Conservation (phyloP, 2,797 vertebrate genomes). For the Podarcis lilfordi region DNA sequence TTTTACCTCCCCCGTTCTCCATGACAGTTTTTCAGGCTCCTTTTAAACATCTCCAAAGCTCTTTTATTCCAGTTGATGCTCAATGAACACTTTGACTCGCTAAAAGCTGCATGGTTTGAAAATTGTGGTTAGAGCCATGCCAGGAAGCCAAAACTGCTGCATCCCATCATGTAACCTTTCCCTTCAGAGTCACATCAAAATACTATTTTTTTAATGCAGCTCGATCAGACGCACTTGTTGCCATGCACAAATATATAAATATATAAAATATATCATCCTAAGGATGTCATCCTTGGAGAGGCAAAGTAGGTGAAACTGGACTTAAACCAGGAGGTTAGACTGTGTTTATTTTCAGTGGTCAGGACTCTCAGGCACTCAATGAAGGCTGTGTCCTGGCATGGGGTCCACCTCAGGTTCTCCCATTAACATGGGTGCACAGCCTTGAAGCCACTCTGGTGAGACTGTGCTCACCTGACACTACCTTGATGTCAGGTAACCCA, state of each 20-base stretch:
- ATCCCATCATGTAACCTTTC: not conserved
- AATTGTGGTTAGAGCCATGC: not conserved
- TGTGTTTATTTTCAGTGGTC: not conserved
- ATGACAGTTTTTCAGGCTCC: not conserved
- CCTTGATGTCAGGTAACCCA: too few relatives aligned
- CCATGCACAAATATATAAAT: not conserved
- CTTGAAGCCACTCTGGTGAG: not conserved
- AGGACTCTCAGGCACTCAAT: not conserved
- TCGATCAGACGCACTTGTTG: not conserved
- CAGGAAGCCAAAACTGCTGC: not conserved
- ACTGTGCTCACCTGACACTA: too few relatives aligned
- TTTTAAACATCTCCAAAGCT: not conserved
- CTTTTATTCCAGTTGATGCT: constrained; percentile 25
- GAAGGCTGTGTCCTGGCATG: not conserved
- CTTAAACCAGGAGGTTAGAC: not conserved
- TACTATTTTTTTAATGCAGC: not conserved
- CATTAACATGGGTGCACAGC: not conserved
- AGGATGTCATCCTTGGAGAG: not conserved
- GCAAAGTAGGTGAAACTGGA: not conserved
- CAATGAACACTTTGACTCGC: not conserved
- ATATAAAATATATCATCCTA: not conserved
- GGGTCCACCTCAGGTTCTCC: not conserved
- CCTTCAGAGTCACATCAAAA: not conserved
- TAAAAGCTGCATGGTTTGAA: not conserved
- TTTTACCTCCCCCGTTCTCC: not conserved